Base-by-base conservation (phyloP, 23 tunicate genomes). In the Clavelina lepadiformis region DNA sequence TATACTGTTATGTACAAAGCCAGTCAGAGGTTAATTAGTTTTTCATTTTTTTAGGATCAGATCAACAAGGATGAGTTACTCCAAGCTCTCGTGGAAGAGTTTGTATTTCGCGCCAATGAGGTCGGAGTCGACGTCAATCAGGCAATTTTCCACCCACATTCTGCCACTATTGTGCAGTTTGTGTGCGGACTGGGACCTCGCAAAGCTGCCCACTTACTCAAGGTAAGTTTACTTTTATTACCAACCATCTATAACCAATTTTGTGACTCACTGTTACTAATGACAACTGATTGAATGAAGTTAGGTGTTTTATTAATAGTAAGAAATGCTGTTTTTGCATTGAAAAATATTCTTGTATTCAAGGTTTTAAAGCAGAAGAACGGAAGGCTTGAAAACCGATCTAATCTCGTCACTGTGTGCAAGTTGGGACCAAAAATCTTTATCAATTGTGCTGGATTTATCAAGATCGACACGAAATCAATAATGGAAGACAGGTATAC, bases 61-160 rank as follows among this genome's bases (percentile, higher is more conserved):
- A 52, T 89, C 35, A 67, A 71, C 53, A 81, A 81, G 65, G 97
- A 89, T 74, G 91, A 89, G 32, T 49, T 89, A 23, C 61, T 81
- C 30, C 77, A 69, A 46, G 36, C 83, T 24, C 55, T 89, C 31
- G 78, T 71, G 6, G 97, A 89, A 57, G 97, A 89, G 36, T 89
- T 89, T 46, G 85, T 89, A 28, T 89, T 89, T 56, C 75, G 97
- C 8, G 69, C 94, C 30, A 82, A 87, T 62, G 91, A 94, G 51
- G 91, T 94, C 38, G 99, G 99, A 2, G 99, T 94, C 21, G 99
- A 94, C 44, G 85, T 94, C 20, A 94, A 94, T 70, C 70, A 77
- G 0, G 91, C 92, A 24, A 82, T 94, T 1, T 37, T 81, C 15
- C 86, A 86, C 71, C 95, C 95, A 15, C 99, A 94, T 75, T 69